These are phyloP conservation scores for Oreocharis arfaki DNA, from an alignment of 2,113 vertebrate species.

Conservation along the genomic window DNA sequence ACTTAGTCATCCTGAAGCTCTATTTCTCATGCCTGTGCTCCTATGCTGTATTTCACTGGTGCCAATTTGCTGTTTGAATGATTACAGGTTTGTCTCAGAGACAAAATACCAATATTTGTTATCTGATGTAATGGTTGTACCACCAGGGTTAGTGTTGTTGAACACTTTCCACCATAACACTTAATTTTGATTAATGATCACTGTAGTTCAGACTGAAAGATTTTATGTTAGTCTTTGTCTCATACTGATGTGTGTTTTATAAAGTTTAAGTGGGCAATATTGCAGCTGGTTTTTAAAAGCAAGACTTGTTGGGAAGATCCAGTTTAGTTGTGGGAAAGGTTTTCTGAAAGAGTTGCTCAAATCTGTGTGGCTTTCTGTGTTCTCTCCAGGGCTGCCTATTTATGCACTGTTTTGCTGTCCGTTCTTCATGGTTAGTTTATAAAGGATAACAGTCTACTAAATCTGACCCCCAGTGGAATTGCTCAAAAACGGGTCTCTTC, in stretches of 20 bases:
- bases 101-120: neutral
- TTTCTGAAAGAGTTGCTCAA: neutral
- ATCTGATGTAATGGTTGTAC: neutral
- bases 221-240: neutral
- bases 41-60: neutral
- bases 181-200: neutral
- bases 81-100: neutral
- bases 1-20: neutral
- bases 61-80: neutral
- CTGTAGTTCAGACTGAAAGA: neutral
- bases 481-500: neutral
- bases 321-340: neutral
- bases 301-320: neutral
- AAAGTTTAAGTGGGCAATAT: neutral
- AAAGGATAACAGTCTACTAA: neutral
- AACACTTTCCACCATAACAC: neutral
- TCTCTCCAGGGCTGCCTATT: neutral
- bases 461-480: neutral
- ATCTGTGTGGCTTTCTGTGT: neutral
- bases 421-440: neutral
- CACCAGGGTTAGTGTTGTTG: neutral
- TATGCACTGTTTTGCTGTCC: neutral
- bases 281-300: neutral
- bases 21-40: neutral
- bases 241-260: neutral